Evolutionary conservation across 2,888 invertebrate genomes (phyloP).

Genomic region (Heliconius hortense): DNA sequence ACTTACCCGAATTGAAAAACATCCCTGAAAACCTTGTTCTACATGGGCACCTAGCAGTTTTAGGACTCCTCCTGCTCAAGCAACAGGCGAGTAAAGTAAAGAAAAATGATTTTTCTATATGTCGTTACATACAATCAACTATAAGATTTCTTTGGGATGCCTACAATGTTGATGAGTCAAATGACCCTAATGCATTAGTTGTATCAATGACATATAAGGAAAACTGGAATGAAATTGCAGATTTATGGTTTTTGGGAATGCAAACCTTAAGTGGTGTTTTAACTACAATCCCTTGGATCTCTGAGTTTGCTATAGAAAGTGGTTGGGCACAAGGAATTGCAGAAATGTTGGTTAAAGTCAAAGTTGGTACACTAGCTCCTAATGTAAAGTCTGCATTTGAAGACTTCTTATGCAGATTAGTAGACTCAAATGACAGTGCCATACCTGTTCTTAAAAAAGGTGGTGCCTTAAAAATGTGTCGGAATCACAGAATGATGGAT

Average conservation of each 20-base stretch:
- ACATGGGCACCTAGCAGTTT: slow-evolving; percentile 91
- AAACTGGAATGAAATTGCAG: slow-evolving; percentile 94
- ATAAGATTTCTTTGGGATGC: slow-evolving; percentile 97
- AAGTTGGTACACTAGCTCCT: slow-evolving; percentile 89
- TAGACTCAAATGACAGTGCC: slow-evolving; percentile 89
- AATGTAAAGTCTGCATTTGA: slow-evolving; percentile 95
- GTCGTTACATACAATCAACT: slow-evolving; percentile 93
- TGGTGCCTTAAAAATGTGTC: slow-evolving; percentile 91
- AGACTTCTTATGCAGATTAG: slow-evolving; percentile 92
- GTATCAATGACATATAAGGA: slow-evolving; percentile 93
- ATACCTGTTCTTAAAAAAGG: slow-evolving; percentile 89
- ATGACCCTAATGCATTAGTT: slow-evolving; percentile 90
- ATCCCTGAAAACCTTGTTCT: slow-evolving; percentile 91
- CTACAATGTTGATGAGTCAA: slow-evolving; percentile 93
- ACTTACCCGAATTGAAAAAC: slow-evolving; percentile 91
- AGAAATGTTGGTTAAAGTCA: slow-evolving; percentile 90
- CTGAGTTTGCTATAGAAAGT: slow-evolving; percentile 94
- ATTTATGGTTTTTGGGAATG: slow-evolving; percentile 97
- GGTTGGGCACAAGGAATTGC: slow-evolving; percentile 96
- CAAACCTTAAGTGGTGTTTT: slow-evolving; percentile 93
- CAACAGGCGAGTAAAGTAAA: slow-evolving; percentile 91
- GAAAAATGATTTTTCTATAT: slow-evolving; percentile 94
- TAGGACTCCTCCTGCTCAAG: slow-evolving; percentile 91
- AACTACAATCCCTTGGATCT: slow-evolving; percentile 92
- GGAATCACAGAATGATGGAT: slow-evolving; percentile 94